Base-by-base conservation (phyloP, 2,797 vertebrate species). In the Pogoniulus pusillus region DNA sequence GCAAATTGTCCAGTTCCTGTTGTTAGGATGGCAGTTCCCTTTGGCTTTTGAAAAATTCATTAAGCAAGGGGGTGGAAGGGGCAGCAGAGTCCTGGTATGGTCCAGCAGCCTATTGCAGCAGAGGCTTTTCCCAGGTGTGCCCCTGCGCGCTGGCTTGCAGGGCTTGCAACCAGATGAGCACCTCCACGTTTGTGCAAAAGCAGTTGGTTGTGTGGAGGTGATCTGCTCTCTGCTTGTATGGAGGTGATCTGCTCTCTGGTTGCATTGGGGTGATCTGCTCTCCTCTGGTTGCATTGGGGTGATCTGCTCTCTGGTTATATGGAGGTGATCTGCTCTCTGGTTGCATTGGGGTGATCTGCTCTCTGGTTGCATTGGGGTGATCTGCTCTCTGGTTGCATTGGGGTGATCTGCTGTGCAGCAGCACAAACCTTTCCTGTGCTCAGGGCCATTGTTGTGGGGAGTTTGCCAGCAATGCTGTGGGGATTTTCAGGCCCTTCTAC, bases 1-100 rank as follows among this genome's bases (percentile, higher is more conserved):
- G 83, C 94, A 95, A 96, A 95, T 94, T 90, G 93, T 90, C 96
- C 95, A 89, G 91, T 94, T 95, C 90, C 94, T 89, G 91, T 93
- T 94, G 95, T 93, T 92, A 93, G 92, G 81, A 86, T 92, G 95
- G 92, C 92, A 96, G 93, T 92, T 94, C 85, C 91, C 93, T 87
- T 91, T 57, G 82, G 80, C 86, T 95, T 93, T 85, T 93, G 93
- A 93, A 95, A 94, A 91, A 96, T 93, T 93, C 86, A 95, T 93
- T 78, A 81, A 87, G 74, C 4, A 0, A 70, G 45, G 74, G 74
- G 75, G 49, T 64, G 60, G 63, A 87, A 81, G 76, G 64, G 80
- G 51, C 65, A 64, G 75, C 79, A 51, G 53, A 92, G 57, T n/a
- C 58, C 78, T 55, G 93, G 83, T 94, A 68, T 90, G 91, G 93